These are phyloP conservation scores for Ceyx margarethae DNA, from an alignment of 2,113 vertebrate species.

Conservation along the genomic window DNA sequence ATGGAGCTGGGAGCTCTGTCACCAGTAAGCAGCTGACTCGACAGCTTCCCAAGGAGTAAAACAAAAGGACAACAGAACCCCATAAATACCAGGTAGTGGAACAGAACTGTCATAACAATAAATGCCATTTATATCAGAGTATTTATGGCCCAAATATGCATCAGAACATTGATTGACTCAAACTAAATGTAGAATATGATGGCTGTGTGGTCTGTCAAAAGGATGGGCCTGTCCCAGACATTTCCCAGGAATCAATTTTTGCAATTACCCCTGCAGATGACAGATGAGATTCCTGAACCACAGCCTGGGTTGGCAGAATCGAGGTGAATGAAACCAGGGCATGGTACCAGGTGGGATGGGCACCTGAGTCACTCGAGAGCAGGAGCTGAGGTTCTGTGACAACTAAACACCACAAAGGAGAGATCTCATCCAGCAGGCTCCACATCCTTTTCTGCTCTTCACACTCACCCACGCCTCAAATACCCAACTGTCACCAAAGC, in stretches of 20 bases:
- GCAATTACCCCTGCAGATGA: conserved; percentile 1
- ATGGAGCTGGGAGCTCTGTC: conserved; percentile 2
- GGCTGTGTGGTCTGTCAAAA: conserved; percentile 19
- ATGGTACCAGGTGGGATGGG: neutral
- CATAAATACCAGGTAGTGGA: conserved; percentile 37
- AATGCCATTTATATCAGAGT: conserved; percentile 20
- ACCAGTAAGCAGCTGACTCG: conserved; percentile 3
- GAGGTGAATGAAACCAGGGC: neutral
- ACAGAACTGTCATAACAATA: conserved; percentile 43
- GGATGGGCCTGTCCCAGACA: neutral
- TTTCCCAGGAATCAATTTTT: conserved; percentile 27
- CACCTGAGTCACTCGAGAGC: neutral
- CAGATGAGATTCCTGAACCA: neutral
- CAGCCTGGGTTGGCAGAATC: neutral
- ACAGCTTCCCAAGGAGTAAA: conserved; percentile 48
- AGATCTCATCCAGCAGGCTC: neutral
- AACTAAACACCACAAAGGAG: neutral
- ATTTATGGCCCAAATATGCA: conserved; percentile 57
- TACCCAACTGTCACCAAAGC: neutral
- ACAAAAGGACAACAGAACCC: neutral
- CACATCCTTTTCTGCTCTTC: neutral
- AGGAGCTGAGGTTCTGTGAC: neutral
- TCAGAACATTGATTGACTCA: conserved; percentile 45
- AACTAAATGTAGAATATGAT: conserved; percentile 35
- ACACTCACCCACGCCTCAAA: neutral